Evolutionary conservation across 2,888 invertebrate species (phyloP), one percentile per base, ranked within the genome.

Genomic region (Agrochola lota): DNA sequence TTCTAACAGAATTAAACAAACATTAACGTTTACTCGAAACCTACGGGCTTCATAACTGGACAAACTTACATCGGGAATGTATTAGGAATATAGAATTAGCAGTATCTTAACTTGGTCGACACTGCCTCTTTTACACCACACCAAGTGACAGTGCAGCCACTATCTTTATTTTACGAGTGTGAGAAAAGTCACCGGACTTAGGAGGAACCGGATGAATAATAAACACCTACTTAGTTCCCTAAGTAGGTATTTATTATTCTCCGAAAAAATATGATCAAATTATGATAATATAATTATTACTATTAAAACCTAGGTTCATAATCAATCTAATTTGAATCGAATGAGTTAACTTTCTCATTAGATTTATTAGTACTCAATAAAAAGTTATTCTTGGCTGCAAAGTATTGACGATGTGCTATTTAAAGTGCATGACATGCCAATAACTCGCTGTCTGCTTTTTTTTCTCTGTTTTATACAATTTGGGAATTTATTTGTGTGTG

Each of bases 21-120:
- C 72, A 86, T 83, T 74, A 57, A 74, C 66, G 62, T 86, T 75
- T 83, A 74, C 80, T 84, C 72, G 63, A 72, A 79, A 84, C 60
- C 55, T 73, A 67, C 74, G 57, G 40, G 49, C 60, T 82, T 69
- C 71, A 49, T 62, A 46, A 15, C 62, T 75, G 40, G 46, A 30
- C 62, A 68, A 67, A 75, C 59, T 57, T 49, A 30, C 11, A 46
- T 63, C 40, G 20, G 12, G 15, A 49, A 46, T 82, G 40, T 67
- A 46, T 40, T 20, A 82, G 3, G 30, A 67, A 77, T 83, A n/a
- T n/a, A n/a, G n/a, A n/a, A n/a, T n/a, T n/a, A n/a, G 30, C 20
- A 57, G 20, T 52, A 20, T 52, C 49, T 6, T 52, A 52, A 5
- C 11, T 59, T 52, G 17, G 7, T 55, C 23, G 23, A 62, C 77